Percentiles rank a stretch among this genome's conserved stretches.
These are phyloP conservation scores for Chrysogorgia sp. DNA, from an alignment of 92 coral and sea anemone species.

Conservation along the genomic window DNA sequence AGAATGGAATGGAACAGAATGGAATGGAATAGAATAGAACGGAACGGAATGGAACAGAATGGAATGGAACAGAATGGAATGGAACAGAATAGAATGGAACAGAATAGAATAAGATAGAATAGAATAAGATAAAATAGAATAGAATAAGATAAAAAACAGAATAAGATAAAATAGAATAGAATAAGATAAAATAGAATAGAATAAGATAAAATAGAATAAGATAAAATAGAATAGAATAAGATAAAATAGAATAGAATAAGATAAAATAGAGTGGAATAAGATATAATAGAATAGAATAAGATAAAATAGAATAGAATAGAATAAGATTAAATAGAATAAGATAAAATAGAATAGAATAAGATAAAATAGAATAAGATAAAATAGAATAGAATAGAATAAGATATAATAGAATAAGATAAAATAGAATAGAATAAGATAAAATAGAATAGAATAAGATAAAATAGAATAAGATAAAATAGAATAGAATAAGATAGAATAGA, in stretches of 20 bases:
- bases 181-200: neutral
- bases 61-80: neutral
- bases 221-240: neutral
- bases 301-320: neutral
- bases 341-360: neutral
- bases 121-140: neutral
- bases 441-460: constrained; percentile 7
- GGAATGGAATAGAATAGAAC: neutral
- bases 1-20: neutral
- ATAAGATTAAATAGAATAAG: neutral
- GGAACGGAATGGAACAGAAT: neutral
- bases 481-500: neutral
- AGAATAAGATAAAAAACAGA: neutral
- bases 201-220: neutral
- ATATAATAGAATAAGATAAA: neutral
- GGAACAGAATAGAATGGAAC: neutral
- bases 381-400: neutral
- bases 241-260: neutral
- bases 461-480: constrained; percentile 2
- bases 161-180: no score
- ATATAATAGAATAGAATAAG: no score
- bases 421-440: neutral
- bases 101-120: neutral
- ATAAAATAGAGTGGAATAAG: neutral
- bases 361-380: neutral